Percentiles rank a stretch among this genome's conserved stretches.
Evolutionary conservation across 2,888 invertebrate species (phyloP).

Genomic region (Sarcophaga caerulescens): DNA sequence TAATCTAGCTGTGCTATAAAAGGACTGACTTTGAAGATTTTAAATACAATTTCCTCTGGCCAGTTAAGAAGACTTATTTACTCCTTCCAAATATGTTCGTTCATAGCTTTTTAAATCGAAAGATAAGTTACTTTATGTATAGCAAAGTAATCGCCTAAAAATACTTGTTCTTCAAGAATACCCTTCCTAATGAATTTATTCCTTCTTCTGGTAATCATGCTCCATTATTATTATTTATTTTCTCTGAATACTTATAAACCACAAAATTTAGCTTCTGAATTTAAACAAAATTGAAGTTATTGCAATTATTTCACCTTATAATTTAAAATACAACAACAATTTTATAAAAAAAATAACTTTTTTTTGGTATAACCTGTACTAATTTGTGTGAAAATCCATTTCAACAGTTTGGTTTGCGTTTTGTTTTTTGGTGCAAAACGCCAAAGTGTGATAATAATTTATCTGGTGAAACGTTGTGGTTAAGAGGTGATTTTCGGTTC

Average conservation of each 20-base stretch:
- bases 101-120: no score
- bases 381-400: constrained; percentile 43
- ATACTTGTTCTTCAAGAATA: neutral
- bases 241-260: constrained; percentile 5
- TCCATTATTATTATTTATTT: constrained; percentile 42
- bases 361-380: no score
- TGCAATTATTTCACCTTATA: constrained; percentile 61
- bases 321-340: constrained; percentile 31
- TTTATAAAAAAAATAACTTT: constrained; percentile 3
- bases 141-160: no score
- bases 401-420: constrained; percentile 21
- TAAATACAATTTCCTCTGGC: no score
- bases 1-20: no score
- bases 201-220: neutral
- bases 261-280: constrained; percentile 63
- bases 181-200: neutral
- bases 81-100: no score
- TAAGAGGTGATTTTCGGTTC: constrained; percentile 5
- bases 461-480: constrained; percentile 38
- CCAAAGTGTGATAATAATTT: constrained; percentile 24
- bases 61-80: no score
- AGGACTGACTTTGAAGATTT: no score
- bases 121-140: no score
- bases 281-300: constrained; percentile 33
- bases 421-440: neutral